These are phyloP conservation scores for Drosophila triauraria DNA, from an alignment of 1,140 invertebrate species.

Conservation along the genomic window DNA sequence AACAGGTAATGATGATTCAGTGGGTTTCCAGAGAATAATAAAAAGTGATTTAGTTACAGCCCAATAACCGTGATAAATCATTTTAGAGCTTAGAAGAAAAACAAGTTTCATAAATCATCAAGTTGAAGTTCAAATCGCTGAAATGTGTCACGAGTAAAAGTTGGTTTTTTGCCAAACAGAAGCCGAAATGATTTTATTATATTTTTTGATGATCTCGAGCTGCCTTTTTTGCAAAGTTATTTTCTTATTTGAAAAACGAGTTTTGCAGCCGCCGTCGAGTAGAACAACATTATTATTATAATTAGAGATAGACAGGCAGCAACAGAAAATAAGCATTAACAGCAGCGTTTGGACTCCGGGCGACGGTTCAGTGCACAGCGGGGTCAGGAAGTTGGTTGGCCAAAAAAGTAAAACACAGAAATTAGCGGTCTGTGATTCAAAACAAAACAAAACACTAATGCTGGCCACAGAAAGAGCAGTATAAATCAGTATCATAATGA, in stretches of 20 bases:
- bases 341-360: constrained; percentile 54
- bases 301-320: constrained; percentile 64
- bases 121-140: constrained; percentile 43
- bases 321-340: constrained; percentile 70
- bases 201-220: constrained; percentile 34
- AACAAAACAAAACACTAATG: constrained; percentile 21
- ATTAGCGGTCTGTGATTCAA: constrained; percentile 38
- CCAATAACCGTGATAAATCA: constrained; percentile 65
- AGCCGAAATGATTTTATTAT: constrained; percentile 58
- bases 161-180: constrained; percentile 60
- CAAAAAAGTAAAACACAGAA: constrained; percentile 51
- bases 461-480: constrained; percentile 30
- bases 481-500: constrained; percentile 29
- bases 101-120: constrained; percentile 70
- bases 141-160: constrained; percentile 82
- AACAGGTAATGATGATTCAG: constrained; percentile 52
- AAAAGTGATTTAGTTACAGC: constrained; percentile 54
- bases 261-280: constrained; percentile 56
- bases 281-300: constrained; percentile 80
- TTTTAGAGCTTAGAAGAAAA: constrained; percentile 46
- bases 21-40: constrained; percentile 36
- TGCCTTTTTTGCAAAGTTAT: constrained; percentile 11
- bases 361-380: constrained; percentile 73
- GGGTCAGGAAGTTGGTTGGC: constrained; percentile 72
- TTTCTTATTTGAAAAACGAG: constrained; percentile 49